Evolutionary conservation across 2,797 vertebrate genomes (phyloP).

Genomic region (Tapirus indicus): DNA sequence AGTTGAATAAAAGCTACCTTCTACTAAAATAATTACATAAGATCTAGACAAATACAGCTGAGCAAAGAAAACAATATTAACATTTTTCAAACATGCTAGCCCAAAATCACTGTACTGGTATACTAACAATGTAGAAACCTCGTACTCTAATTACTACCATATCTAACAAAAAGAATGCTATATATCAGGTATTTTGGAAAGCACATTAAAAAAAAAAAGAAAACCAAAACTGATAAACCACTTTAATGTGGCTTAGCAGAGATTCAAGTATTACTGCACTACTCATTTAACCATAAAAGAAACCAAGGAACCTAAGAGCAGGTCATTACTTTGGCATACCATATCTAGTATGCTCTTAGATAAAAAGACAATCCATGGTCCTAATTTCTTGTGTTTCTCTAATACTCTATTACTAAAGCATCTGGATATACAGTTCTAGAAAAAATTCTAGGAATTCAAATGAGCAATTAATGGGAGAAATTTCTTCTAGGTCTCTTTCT

Average conservation of each 20-base stretch:
- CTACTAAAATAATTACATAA: constrained; percentile 54
- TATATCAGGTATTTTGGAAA: constrained; percentile 17
- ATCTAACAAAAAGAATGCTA: background rate
- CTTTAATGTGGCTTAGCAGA: constrained; percentile 12
- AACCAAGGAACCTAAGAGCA: constrained; percentile 51
- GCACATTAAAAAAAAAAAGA: background rate
- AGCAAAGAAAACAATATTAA: constrained; percentile 35
- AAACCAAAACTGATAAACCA: constrained; percentile 36
- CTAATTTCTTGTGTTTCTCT: constrained; percentile 51
- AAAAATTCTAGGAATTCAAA: constrained; percentile 61
- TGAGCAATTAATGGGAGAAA: constrained; percentile 58
- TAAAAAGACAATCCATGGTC: background rate
- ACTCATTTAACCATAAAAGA: constrained; percentile 61
- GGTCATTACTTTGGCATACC: background rate
- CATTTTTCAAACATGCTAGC: constrained; percentile 40
- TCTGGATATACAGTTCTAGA: constrained; percentile 16
- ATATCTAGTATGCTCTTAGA: background rate
- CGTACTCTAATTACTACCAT: background rate
- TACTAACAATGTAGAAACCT: constrained; percentile 36
- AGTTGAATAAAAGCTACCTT: constrained; percentile 41
- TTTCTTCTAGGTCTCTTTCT: constrained; percentile 59
- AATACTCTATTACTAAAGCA: constrained; percentile 52
- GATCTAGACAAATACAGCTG: constrained; percentile 20
- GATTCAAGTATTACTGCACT: background rate
- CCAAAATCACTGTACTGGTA: constrained; percentile 28